Percentiles rank a stretch among this genome's conserved stretches.
Conservation (phyloP, 2,797 vertebrate species). For the Graptemys geographica region DNA sequence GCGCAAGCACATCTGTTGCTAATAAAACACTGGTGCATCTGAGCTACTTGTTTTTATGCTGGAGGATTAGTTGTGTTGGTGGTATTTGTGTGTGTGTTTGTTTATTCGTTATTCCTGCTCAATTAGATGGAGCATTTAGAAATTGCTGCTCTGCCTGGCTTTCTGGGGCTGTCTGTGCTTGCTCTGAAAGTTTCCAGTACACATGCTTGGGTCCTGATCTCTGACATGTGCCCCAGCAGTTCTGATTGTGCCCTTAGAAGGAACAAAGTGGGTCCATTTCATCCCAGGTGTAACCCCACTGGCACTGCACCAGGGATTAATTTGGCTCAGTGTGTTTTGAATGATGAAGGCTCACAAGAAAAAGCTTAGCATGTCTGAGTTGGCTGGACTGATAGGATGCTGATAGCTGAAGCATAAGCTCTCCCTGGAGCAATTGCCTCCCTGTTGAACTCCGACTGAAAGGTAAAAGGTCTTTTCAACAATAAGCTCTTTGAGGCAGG, state of each 20-base stretch:
- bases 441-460: neutral
- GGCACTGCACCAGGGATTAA: neutral
- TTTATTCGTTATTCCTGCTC: constrained; percentile 67
- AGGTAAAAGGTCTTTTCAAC: neutral
- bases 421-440: neutral
- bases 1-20: neutral
- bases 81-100: neutral
- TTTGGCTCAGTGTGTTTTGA: neutral
- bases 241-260: constrained; percentile 46
- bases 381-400: neutral
- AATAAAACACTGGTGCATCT: constrained; percentile 18
- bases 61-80: constrained; percentile 29
- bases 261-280: constrained; percentile 27
- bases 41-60: constrained; percentile 62
- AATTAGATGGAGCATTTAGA: constrained; percentile 68
- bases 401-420: accelerated
- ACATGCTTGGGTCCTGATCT: constrained; percentile 38
- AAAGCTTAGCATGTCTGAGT: neutral
- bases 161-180: constrained; percentile 56
- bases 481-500: accelerated
- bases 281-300: neutral
- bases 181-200: constrained; percentile 6
- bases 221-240: neutral
- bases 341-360: constrained; percentile 40
- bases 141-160: constrained; percentile 59